phyloP scores from a whole-genome alignment of 2,113 vertebrate genomes.

The Microcebus griseorufus region DNA sequence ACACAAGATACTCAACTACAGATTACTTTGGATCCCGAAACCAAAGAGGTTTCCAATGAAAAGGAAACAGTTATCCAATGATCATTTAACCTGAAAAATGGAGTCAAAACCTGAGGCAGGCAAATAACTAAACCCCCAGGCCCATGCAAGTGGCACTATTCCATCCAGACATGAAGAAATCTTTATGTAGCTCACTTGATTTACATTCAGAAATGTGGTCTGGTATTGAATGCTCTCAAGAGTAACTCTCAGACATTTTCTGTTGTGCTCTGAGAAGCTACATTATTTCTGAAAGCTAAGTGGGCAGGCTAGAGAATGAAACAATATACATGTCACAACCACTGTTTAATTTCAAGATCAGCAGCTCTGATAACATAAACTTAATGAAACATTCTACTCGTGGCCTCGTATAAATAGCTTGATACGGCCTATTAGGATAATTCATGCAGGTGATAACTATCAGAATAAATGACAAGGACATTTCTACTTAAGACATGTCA shows the following conservation, averaged over 20 bases:
- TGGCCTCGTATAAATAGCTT: background rate
- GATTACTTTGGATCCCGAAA: conserved; percentile 23
- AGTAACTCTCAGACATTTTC: background rate
- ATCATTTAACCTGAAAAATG: background rate
- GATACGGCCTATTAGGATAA: background rate
- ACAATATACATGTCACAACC: background rate
- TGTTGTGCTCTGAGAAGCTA: background rate
- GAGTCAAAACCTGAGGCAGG: background rate
- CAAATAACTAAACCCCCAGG: background rate
- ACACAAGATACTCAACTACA: background rate
- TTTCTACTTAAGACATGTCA: background rate
- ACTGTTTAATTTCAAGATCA: conserved; percentile 1
- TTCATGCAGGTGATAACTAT: conserved; percentile 6
- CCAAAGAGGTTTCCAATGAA: conserved; percentile 21
- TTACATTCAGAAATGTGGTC: background rate
- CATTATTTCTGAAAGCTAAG: background rate
- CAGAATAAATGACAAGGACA: conserved; percentile 35
- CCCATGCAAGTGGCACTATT: background rate
- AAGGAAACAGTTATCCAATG: conserved; percentile 3
- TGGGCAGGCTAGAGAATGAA: background rate
- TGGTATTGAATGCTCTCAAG: background rate
- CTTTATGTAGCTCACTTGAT: background rate
- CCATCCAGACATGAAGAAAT: background rate
- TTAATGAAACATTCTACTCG: background rate
- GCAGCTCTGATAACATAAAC: background rate